Evolutionary conservation across 2,113 vertebrate genomes (phyloP).

Genomic region (Numenius arquata): DNA sequence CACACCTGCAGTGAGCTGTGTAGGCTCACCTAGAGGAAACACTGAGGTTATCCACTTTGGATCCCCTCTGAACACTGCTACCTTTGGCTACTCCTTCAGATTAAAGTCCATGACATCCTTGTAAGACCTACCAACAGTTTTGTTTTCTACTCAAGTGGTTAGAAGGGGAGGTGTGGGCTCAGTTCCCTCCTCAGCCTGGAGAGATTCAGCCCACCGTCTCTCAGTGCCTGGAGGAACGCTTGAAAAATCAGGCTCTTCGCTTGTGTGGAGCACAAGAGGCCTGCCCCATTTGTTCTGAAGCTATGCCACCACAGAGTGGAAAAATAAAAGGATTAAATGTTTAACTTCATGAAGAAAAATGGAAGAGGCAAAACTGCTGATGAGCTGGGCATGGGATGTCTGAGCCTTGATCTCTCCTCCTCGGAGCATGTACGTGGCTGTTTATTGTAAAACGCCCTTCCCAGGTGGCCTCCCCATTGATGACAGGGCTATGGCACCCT

Average conservation of each 20-base stretch:
- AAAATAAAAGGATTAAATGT: not conserved
- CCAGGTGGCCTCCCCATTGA: not conserved
- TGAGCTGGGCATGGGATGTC: not conserved
- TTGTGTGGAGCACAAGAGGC: not conserved
- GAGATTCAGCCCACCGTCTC: not conserved
- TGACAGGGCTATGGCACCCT: not conserved
- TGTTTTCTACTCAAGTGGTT: not conserved
- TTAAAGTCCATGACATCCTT: not conserved
- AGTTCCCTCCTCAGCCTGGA: not conserved
- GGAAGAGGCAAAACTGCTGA: not conserved
- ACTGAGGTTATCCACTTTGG: not conserved
- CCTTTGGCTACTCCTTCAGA: not conserved
- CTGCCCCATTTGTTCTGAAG: not conserved
- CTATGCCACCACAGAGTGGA: not conserved
- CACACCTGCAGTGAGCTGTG: fast-evolving
- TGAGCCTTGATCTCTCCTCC: not conserved
- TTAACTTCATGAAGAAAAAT: not conserved
- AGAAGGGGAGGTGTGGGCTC: not conserved
- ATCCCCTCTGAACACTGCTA: not conserved
- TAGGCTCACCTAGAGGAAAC: not conserved
- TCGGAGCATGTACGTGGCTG: not conserved
- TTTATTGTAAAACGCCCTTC: not conserved
- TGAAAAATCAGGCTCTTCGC: not conserved
- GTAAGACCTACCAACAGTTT: not conserved
- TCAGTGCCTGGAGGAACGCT: not conserved